phyloP scores from a whole-genome alignment of 2,888 invertebrate species.

The Sympetrum striolatum region DNA sequence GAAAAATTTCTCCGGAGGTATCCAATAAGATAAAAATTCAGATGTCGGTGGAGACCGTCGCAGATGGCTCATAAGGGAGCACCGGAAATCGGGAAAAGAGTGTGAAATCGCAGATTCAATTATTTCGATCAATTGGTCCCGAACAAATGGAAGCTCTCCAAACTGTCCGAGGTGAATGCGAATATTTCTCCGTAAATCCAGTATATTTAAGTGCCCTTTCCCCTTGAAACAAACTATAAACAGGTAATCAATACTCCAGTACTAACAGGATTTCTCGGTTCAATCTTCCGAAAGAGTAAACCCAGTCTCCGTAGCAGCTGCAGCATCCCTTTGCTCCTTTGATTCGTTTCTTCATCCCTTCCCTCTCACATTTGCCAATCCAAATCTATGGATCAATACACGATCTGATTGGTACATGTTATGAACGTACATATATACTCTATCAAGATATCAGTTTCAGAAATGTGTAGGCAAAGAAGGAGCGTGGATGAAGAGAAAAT shows the following conservation, averaged over 20 bases:
- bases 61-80: neutral
- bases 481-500: too few relatives aligned
- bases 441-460: too few relatives aligned
- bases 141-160: neutral
- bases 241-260: conserved; percentile 32
- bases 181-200: neutral
- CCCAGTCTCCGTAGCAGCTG: conserved; percentile 14
- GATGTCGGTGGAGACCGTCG: too few relatives aligned
- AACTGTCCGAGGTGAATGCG: neutral
- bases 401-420: neutral
- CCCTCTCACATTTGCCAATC: neutral
- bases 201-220: neutral
- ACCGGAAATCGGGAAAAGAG: neutral
- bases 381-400: neutral
- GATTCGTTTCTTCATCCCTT: neutral
- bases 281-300: neutral
- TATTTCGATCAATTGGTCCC: neutral
- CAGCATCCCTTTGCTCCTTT: neutral
- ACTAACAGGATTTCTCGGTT: neutral
- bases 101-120: neutral
- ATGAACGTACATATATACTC: too few relatives aligned
- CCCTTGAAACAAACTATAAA: neutral
- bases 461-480: too few relatives aligned
- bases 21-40: too few relatives aligned
- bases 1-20: too few relatives aligned